phyloP scores from a whole-genome alignment of 2,888 invertebrate species.

The Nebria brevicollis region DNA sequence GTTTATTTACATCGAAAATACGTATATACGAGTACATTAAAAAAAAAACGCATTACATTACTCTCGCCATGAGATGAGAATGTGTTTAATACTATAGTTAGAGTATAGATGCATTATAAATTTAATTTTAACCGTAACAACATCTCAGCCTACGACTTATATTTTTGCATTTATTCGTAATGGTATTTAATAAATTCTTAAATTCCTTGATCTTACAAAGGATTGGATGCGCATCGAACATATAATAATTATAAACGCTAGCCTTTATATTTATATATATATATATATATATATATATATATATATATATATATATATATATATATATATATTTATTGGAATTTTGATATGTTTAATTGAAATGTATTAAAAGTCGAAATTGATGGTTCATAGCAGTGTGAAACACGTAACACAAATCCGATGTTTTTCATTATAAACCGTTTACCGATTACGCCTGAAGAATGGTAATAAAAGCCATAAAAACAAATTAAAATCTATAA shows the following conservation, averaged over 20 bases:
- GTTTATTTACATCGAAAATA: no score
- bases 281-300: no score
- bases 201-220: not conserved
- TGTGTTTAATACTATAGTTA: not conserved
- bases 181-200: not conserved
- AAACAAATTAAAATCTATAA: constrained; percentile 65
- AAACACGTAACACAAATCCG: constrained; percentile 5
- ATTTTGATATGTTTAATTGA: not conserved
- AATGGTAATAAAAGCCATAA: constrained; percentile 65
- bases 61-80: not conserved
- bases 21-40: no score
- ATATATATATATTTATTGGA: no score
- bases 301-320: no score
- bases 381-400: not conserved
- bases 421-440: constrained; percentile 44
- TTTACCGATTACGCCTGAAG: constrained; percentile 46
- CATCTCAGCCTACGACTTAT: not conserved
- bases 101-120: not conserved
- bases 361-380: not conserved
- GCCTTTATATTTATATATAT: no score
- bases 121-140: not conserved
- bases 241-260: not conserved
- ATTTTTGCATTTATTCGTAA: not conserved
- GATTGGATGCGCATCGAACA: not conserved
- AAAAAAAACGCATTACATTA: not conserved